Evolutionary conservation across 2,797 vertebrate genomes (phyloP).

Genomic region (Lithobates sylvaticus): DNA sequence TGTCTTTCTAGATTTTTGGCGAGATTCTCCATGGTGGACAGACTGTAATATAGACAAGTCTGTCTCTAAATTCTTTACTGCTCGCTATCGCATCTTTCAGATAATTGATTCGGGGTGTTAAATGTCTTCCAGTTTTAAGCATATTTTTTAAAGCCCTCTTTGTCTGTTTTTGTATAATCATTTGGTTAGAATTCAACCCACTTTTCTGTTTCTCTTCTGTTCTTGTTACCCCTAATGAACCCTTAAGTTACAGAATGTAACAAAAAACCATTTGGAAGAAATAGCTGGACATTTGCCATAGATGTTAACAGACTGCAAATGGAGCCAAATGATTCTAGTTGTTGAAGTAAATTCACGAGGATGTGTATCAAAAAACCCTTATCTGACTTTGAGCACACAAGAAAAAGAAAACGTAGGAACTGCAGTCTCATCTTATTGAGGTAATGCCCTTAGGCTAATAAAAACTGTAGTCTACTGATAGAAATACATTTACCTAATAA

Average conservation of each 20-base stretch:
- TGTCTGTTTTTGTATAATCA: slow-evolving; percentile 51
- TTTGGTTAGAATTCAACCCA: slow-evolving; percentile 58
- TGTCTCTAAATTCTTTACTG: slow-evolving; percentile 38
- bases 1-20: slow-evolving; percentile 44
- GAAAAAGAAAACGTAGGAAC: slow-evolving; percentile 1
- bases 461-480: neutral
- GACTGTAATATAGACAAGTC: slow-evolving; percentile 36
- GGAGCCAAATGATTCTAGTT: slow-evolving; percentile 21
- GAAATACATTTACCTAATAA: neutral
- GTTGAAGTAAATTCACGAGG: slow-evolving; percentile 43
- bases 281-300: slow-evolving; percentile 47
- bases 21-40: slow-evolving; percentile 18
- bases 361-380: slow-evolving; percentile 43
- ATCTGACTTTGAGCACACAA: slow-evolving; percentile 45
- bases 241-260: slow-evolving; percentile 58
- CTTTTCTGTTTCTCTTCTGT: slow-evolving; percentile 56
- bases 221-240: slow-evolving; percentile 53
- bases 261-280: slow-evolving; percentile 41
- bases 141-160: slow-evolving; percentile 52
- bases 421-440: slow-evolving; percentile 15
- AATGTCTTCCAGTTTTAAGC: slow-evolving; percentile 43
- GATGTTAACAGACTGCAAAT: slow-evolving; percentile 45
- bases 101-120: slow-evolving; percentile 52
- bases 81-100: slow-evolving; percentile 36
- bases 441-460: neutral